Evolutionary conservation across 2,888 invertebrate genomes (phyloP), one percentile per base, ranked within the genome.

Genomic region (Lasioglossum malachurum): DNA sequence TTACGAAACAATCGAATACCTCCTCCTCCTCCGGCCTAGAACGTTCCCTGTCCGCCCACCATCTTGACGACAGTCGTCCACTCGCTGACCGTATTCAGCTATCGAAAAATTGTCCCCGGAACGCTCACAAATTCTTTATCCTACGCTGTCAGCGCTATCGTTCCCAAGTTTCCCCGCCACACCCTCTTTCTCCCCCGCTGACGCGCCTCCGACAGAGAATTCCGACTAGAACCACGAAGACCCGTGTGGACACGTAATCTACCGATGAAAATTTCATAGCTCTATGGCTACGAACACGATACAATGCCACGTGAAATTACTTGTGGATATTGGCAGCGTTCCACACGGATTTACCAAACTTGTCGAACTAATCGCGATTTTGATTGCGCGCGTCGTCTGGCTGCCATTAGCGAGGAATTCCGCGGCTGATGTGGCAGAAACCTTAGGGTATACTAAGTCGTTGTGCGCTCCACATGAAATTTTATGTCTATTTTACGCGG

Each of bases 401-500:
- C 57, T 12, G 57, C 57, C n/a, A 57, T 57, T 57, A 57, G 57
- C n/a, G n/a, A n/a, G 57, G 57, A 57, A 57, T 57, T 1, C 12
- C n/a, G n/a, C 23, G 53, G 53, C 53, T 1, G 53, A 53, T n/a
- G 57, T n/a, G n/a, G 57, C 23, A 0, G 57, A 57, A 57, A n/a
- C n/a, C 57, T n/a, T 57, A 10, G n/a, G n/a, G n/a, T n/a, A n/a
- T 4, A 57, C n/a, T 12, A n/a, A 12, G 57, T 57, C 57, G n/a
- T 57, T n/a, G 87, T 78, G 88, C 80, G 89, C 82, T 8, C 31
- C 46, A 78, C 69, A n/a, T 41, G 82, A 84, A 90, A 89, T 90
- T 93, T 92, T 92, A 91, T 89, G 90, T 90, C 87, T 82, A 75
- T 84, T 87, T 87, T 80, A 80, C 78, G 60, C 78, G 31, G 57